phyloP scores from a whole-genome alignment of 37 sponge, comb jelly and placozoan genomes.

The Trichoplax adhaerens region DNA sequence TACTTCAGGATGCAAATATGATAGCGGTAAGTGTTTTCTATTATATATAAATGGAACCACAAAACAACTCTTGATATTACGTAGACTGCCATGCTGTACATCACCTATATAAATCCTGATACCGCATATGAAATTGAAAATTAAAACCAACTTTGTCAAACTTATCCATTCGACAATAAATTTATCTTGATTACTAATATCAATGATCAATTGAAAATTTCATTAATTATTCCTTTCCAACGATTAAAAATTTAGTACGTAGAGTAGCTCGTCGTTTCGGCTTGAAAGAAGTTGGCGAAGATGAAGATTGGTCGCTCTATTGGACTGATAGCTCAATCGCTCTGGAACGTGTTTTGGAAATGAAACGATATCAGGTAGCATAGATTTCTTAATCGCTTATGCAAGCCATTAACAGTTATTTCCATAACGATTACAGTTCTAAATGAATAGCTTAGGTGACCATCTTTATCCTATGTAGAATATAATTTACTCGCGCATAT shows the following conservation, averaged over 20 bases:
- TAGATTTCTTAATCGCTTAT: no score
- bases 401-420: no score
- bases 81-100: not conserved
- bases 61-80: not conserved
- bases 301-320: slow-evolving; percentile 72
- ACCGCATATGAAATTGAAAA: slow-evolving; percentile 2
- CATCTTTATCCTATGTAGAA: no score
- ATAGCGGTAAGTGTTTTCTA: slow-evolving; percentile 55
- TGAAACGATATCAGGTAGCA: slow-evolving; percentile 85
- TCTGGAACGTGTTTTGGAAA: slow-evolving; percentile 62
- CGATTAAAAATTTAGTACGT: slow-evolving; percentile 47
- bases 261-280: slow-evolving; percentile 66
- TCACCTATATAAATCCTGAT: no score
- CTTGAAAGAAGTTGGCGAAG: slow-evolving; percentile 48
- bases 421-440: no score
- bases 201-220: not conserved
- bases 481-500: no score
- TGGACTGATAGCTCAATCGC: slow-evolving; percentile 84
- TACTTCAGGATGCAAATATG: slow-evolving; percentile 72
- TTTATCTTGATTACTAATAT: not conserved
- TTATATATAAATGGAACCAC: not conserved
- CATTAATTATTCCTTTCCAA: not conserved
- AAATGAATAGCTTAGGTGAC: no score
- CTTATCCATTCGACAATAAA: not conserved
- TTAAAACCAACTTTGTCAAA: slow-evolving; percentile 4